Base-by-base conservation (phyloP, 2,113 vertebrate genomes). In the Leptobrachium leishanense region DNA sequence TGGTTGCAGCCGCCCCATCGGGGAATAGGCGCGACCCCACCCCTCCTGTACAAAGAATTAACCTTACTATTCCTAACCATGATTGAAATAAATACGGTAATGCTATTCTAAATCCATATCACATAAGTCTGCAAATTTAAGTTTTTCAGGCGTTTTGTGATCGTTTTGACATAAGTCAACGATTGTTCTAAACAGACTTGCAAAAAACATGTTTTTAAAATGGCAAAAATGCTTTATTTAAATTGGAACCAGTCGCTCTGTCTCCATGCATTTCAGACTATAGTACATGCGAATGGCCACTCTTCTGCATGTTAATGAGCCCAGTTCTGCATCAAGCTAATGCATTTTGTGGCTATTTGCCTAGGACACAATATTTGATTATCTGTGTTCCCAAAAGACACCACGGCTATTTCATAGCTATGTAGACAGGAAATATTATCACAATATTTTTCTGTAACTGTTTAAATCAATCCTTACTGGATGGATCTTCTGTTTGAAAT, bases 281-380 rank as follows among this genome's bases (percentile, higher is more conserved):
- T 68, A 54, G 65, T 59, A 57, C 53, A 41, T 68, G 67, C 31
- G n/a, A 53, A 68, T 76, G 40, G 57, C 64, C 65, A 7, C 11
- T 57, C 2, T 59, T 76, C 39, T 76, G 65, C 39, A 68, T 76
- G 53, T 50, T 68, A 57, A 76, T 68, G 50, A 76, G 20, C 40
- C 46, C 39, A 42, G 64, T 66, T 75, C 8, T 75, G 62, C 73
- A 46, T 66, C 44, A 76, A 54, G 63, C 63, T 54, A 67, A 76
- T 67, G 53, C 7, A 54, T 6, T 53, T 41, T 54, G 44, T 40
- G 53, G 40, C 53, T 69, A 43, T 69, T 69, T 31, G 20, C 20
- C 20, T 31, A 31, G 20, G 1, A 31, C 20, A 31, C 20, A 31
- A n/a, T 10, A 75, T 75, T 66, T 68, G 15, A 76, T 68, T 54